Evolutionary conservation across 2,888 invertebrate genomes (phyloP).

Genomic region (Athalia cordata): DNA sequence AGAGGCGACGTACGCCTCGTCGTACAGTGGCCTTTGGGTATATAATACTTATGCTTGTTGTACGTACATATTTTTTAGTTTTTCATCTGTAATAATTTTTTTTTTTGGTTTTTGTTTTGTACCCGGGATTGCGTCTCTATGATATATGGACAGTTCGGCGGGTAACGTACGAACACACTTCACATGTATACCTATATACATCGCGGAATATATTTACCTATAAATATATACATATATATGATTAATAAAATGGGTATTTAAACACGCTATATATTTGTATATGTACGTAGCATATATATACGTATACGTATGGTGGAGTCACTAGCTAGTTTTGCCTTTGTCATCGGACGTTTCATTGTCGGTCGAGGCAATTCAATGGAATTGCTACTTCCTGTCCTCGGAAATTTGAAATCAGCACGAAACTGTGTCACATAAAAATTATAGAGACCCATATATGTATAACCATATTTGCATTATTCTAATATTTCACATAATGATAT

Average conservation of each 20-base stretch:
- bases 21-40: neutral
- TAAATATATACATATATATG: neutral
- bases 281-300: neutral
- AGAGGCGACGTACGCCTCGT: neutral
- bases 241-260: neutral
- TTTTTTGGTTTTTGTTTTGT: too few species aligned
- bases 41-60: neutral
- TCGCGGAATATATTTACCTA: neutral
- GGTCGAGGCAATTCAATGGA: constrained; percentile 43
- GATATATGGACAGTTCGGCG: too few species aligned
- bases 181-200: too few species aligned
- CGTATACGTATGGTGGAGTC: neutral
- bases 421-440: constrained; percentile 27
- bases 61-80: neutral
- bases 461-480: neutral
- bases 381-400: constrained; percentile 42
- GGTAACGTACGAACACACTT: too few species aligned
- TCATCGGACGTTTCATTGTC: constrained; percentile 43
- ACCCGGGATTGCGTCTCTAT: too few species aligned
- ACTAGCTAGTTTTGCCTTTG: constrained; percentile 35
- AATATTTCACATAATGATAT: neutral
- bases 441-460: too few species aligned
- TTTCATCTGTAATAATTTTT: neutral
- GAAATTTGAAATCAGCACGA: constrained; percentile 42
- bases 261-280: neutral